Evolutionary conservation across 2,113 vertebrate genomes (phyloP).

Genomic region (Laterallus jamaicensis): DNA sequence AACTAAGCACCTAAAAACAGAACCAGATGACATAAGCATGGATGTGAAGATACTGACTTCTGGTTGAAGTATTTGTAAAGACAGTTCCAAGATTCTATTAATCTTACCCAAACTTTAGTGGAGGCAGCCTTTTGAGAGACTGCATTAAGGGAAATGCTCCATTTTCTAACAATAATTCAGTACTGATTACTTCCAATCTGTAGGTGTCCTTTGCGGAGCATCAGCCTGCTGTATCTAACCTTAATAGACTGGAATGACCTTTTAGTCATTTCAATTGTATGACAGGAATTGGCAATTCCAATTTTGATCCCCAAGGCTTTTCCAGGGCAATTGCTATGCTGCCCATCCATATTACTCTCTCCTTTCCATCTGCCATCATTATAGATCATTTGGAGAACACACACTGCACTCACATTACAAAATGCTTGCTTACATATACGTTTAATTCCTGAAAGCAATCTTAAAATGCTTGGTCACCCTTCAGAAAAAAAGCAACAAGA

Average conservation of each 20-base stretch:
- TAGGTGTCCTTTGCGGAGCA: neutral
- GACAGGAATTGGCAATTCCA: neutral
- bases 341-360: neutral
- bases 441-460: neutral
- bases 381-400: neutral
- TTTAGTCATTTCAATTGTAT: neutral
- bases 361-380: neutral
- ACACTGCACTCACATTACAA: neutral
- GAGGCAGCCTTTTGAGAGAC: neutral
- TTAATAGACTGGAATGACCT: neutral
- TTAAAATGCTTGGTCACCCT: neutral
- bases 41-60: neutral
- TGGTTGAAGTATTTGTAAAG: neutral
- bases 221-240: neutral
- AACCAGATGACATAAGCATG: neutral
- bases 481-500: neutral
- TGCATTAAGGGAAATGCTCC: neutral
- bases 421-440: neutral
- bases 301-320: neutral
- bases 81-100: neutral
- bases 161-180: neutral
- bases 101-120: neutral
- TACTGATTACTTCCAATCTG: neutral
- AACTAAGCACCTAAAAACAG: neutral
- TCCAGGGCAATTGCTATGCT: neutral